These are phyloP conservation scores for Apodemus agrarius DNA, from an alignment of 2,797 vertebrate species.

Conservation along the genomic window DNA sequence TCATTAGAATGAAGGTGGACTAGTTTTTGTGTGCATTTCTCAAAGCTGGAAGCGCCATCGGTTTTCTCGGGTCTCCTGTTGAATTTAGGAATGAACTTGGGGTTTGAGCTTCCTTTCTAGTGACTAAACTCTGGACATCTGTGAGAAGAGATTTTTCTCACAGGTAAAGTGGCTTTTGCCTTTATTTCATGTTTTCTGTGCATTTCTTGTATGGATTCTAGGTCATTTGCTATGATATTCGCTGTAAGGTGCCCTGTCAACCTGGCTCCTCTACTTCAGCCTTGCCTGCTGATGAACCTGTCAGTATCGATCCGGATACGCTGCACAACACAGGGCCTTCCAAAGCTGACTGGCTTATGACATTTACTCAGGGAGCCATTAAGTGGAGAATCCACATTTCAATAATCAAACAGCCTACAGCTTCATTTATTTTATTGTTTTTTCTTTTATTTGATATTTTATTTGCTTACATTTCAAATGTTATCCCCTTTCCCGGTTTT, in stretches of 20 bases:
- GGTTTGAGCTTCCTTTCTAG: not conserved
- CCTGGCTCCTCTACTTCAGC: not conserved
- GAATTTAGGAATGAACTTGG: not conserved
- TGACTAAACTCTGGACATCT: not conserved
- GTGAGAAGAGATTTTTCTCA: not conserved
- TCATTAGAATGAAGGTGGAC: not conserved
- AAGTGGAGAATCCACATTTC: not conserved
- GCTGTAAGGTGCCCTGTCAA: not conserved
- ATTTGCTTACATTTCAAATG: no score
- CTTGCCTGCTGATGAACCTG: not conserved
- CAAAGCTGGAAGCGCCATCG: not conserved
- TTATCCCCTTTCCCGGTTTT: no score
- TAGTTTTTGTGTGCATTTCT: not conserved
- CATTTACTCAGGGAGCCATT: not conserved
- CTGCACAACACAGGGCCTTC: not conserved
- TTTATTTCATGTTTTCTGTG: not conserved
- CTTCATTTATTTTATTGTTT: not conserved
- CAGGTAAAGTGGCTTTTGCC: not conserved
- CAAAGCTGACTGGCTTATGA: not conserved
- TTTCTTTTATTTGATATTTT: not conserved
- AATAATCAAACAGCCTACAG: not conserved
- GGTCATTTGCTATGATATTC: not conserved
- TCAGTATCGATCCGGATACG: not conserved
- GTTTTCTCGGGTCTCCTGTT: not conserved
- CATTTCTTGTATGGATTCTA: not conserved